A percentile compares a stretch with the other conserved stretches of the same genome.
Evolutionary conservation across 2,113 vertebrate genomes (phyloP).

Genomic region (Cephalopterus ornatus): DNA sequence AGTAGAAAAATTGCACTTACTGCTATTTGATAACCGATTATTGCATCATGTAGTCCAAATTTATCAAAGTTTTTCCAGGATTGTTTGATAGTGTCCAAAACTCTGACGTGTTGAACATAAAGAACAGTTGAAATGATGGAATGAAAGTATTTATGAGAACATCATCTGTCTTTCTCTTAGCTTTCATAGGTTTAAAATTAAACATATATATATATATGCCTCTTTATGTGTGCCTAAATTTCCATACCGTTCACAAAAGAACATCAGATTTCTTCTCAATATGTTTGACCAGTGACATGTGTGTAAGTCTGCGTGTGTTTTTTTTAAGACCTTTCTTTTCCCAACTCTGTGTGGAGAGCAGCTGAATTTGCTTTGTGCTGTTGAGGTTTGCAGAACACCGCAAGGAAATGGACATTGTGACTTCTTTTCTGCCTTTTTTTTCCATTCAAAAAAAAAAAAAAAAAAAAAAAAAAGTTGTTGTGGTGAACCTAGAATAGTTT

Average conservation of each 20-base stretch:
- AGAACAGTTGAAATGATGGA: not conserved
- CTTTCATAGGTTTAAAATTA: not conserved
- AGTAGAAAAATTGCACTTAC: not conserved
- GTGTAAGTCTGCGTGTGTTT: not conserved
- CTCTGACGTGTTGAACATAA: not conserved
- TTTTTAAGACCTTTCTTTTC: not conserved
- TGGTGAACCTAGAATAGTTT: constrained; percentile 46
- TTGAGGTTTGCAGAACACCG: constrained; percentile 29
- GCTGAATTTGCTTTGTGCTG: constrained; percentile 25
- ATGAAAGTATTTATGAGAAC: not conserved
- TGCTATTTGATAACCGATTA: not conserved
- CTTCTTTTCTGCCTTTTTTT: not conserved
- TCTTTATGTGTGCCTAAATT: not conserved
- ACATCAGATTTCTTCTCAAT: not conserved
- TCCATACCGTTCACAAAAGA: not conserved
- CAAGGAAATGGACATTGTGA: constrained; percentile 30
- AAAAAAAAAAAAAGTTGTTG: not conserved
- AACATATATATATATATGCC: not conserved
- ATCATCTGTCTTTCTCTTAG: not conserved
- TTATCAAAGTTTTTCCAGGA: not conserved
- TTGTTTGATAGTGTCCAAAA: not conserved
- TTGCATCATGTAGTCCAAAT: not conserved
- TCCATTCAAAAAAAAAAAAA: not conserved
- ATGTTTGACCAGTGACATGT: not conserved
- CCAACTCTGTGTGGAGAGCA: not conserved